phyloP scores from a whole-genome alignment of 2,797 vertebrate species.

The Sebastes oblongus region DNA sequence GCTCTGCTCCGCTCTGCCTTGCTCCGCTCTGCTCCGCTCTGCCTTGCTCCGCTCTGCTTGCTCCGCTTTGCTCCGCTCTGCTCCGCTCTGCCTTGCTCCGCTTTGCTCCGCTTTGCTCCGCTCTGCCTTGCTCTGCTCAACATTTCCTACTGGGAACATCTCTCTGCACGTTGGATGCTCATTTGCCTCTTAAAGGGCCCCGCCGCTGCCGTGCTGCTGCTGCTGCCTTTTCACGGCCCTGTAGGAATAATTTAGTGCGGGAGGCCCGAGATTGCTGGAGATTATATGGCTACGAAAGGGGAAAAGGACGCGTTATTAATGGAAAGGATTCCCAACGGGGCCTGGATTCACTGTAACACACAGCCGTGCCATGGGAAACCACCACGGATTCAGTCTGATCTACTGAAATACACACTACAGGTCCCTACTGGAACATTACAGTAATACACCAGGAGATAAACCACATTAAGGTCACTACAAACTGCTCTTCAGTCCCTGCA shows the following conservation, averaged over 20 bases:
- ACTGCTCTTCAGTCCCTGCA: background rate
- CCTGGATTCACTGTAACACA: conserved; percentile 46
- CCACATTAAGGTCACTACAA: background rate
- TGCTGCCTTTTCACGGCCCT: conserved; percentile 68
- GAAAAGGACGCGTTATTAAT: conserved; percentile 70
- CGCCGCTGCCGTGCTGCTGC: background rate
- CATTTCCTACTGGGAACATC: conserved; percentile 68
- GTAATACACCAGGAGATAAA: conserved; percentile 8
- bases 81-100: fast-evolving
- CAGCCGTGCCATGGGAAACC: conserved; percentile 43
- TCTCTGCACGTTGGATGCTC: conserved; percentile 62
- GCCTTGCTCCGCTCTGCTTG: too few relatives aligned
- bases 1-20: too few relatives aligned
- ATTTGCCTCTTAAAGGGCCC: conserved; percentile 73
- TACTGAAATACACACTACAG: background rate
- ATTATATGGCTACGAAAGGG: conserved; percentile 62
- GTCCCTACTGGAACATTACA: conserved; percentile 21
- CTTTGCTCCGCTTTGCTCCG: fast-evolving
- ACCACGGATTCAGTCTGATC: conserved; percentile 5
- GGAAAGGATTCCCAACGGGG: conserved; percentile 33
- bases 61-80: fast-evolving
- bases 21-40: fast-evolving
- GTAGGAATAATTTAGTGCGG: conserved; percentile 71
- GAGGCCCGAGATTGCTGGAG: conserved; percentile 68
- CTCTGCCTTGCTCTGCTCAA: conserved; percentile 25